Base-by-base conservation (phyloP, 1,140 invertebrate genomes). In the Musca vetustissima region DNA sequence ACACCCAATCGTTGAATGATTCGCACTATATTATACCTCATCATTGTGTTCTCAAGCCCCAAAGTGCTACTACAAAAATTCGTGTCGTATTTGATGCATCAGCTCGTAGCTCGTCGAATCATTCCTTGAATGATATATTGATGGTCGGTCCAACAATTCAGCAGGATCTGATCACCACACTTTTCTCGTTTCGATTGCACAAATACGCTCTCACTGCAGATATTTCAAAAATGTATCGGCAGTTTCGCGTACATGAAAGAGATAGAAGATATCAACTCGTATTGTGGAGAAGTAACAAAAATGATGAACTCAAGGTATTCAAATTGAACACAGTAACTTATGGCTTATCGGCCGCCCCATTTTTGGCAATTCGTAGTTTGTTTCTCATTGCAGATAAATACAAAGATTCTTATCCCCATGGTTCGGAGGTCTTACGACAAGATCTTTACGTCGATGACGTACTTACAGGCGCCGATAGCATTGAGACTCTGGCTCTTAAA, bases 171-270 rank as follows among this genome's bases (percentile, higher is more conserved):
- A 22, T 67, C 11, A 22, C 25, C n/a, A 50, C 59, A 47, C 14
- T 55, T 11, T 17, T 71, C 15, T 6, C 15, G 28, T 64, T 67
- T 49, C n/a, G 84, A 78, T 77, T 70, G 77, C n/a, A 73, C 73
- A 3, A 69, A 72, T 53, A 59, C 72, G 69, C 64, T 11, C 57
- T 74, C 11, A 69, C 70, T 19, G 73, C 70, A 4, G 73, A 76
- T 43, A 66, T 72, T 3, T 24, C 72, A 47, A 74, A 80, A 69
- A 81, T 81, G 76, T 83, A 74, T 69, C 68, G 77, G 7, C 75
- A 75, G 50, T 71, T 82, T 15, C 21, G 2, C 19, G 36, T 80
- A 9, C 21, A 68, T 52, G 4, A 84, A 74, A 50, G 71, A 21
- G 36, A 43, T 43, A 43, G 11, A 43, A 43, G 36, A 11, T 43